These are phyloP conservation scores for Siderastrea siderea DNA, from an alignment of 92 coral and sea anemone genomes.

Conservation along the genomic window DNA sequence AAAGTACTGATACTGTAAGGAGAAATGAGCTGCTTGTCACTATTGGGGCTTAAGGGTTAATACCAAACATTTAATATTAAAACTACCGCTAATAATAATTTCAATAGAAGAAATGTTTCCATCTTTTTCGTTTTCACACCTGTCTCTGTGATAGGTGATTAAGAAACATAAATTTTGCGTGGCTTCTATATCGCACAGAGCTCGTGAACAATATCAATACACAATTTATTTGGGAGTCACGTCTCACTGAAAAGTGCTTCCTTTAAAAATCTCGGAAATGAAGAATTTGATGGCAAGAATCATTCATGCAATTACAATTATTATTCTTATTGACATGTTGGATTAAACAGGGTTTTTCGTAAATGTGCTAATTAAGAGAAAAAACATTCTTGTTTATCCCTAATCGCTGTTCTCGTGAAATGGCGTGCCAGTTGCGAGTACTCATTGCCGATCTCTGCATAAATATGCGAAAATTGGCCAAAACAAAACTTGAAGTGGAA, in stretches of 20 bases:
- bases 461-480: not conserved
- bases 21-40: no score
- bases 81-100: no score
- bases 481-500: not conserved
- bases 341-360: not conserved
- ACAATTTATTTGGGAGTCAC: constrained; percentile 12
- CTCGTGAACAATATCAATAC: constrained; percentile 24
- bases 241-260: not conserved
- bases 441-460: not conserved
- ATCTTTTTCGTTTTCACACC: not conserved
- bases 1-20: no score
- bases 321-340: not conserved
- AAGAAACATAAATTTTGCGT: no score
- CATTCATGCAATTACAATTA: constrained; percentile 4
- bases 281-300: not conserved
- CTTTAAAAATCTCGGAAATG: not conserved
- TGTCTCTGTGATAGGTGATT: no score
- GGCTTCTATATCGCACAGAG: constrained; percentile 6
- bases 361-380: constrained; percentile 4
- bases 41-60: no score
- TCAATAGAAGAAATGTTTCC: not conserved
- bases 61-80: no score
- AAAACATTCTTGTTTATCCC: constrained; percentile 12
- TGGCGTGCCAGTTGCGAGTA: constrained; percentile 8
- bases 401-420: constrained; percentile 16